Base-by-base conservation (phyloP, 2,888 invertebrate species). In the Tetragnatha montana region DNA sequence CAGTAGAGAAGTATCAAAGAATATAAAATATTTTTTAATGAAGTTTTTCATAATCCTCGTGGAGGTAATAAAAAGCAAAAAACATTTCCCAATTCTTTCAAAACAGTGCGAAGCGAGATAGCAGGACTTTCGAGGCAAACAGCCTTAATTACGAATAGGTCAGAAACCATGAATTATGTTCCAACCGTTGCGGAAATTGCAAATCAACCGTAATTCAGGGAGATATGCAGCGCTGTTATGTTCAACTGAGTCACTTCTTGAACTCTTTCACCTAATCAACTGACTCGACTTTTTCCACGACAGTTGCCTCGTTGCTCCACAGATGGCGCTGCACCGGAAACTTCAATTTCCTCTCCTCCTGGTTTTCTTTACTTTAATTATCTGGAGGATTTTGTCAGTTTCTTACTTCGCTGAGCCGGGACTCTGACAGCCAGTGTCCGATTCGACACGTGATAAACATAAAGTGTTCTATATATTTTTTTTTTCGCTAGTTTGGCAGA, bases 311-410 rank as follows among this genome's bases (percentile, higher is more conserved):
- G 19, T 4, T 19, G 0, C 0, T 10, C 51, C 17, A 81, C 22
- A 81, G 81, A 81, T 81, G 81, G 81, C 81, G 81, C 81, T 14
- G 22, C 71, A 81, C 81, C 81, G 81, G 81, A 81, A 81, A 81
- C 50, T 73, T 73, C 50, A 17, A 51, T 14, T 60, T 78, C n/a
- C n/a, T 69, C 47, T 75, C 68, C 10, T 81, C 35, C 81, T 81
- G 60, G 71, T 71, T 51, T 49, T 75, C 49, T 75, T 47, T 81
- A 50, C 6, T 7, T 50, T 71, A 81, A 81, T 81, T 81, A 73
- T 19, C 22, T 73, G 49, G 6, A 8, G 21, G 14, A 51, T 51
- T 81, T 71, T 49, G 71, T 50, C 81, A 49, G 51, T 71, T 73
- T 47, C 81, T 81, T 71, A 71, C 51, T 70, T 49, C 35, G 21